Base-by-base conservation (phyloP, 37 sponge, comb jelly and placozoan species). In the Chondrilla cf. caribensis region DNA sequence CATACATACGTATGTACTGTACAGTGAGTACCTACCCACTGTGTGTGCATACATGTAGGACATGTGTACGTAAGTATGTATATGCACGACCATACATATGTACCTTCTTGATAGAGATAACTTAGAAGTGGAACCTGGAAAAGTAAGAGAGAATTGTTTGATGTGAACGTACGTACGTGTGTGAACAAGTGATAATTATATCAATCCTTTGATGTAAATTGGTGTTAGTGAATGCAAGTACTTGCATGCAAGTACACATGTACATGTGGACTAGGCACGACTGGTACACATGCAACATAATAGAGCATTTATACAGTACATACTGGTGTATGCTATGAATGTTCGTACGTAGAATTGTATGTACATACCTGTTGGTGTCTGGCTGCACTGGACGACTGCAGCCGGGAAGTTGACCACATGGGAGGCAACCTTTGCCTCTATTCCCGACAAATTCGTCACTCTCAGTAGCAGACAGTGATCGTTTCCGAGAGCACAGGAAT, bases 371-470 rank as follows among this genome's bases (percentile, higher is more conserved):
- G 59, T 58, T 4, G 18, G 2, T 57, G 35, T 55, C 18, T 24
- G 33, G n/a, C 78, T 38, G 58, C 62, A 76, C 17, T 76, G 59
- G 43, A 3, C 55, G 41, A 40, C 33, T 3, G 89, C 79, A 18
- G 90, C n/a, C 3, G 88, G 87, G 24, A 89, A 89, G 41, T 81
- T 44, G 1, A 5, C 35, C 47, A 93, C 82, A 21, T 25, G 67
- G 28, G 85, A 81, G 19, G 29, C 11, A 18, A 84, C 59, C 8
- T 58, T 41, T 11, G 88, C 66, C 15, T 78, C 82, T n/a, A 93
- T 93, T 43, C 82, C 91, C 32, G 85, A 77, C 8, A 58, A 58
- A 58, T 93, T 93, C 44, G 60, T 77, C 64, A 93, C 80, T 25
- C n/a, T 78, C 67, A 93, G 31, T 4, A 44, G 19, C 62, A 86